Percentiles rank a stretch among this genome's conserved stretches.
These are phyloP conservation scores for Leucophenga montana DNA, from an alignment of 2,888 invertebrate species.

Conservation along the genomic window DNA sequence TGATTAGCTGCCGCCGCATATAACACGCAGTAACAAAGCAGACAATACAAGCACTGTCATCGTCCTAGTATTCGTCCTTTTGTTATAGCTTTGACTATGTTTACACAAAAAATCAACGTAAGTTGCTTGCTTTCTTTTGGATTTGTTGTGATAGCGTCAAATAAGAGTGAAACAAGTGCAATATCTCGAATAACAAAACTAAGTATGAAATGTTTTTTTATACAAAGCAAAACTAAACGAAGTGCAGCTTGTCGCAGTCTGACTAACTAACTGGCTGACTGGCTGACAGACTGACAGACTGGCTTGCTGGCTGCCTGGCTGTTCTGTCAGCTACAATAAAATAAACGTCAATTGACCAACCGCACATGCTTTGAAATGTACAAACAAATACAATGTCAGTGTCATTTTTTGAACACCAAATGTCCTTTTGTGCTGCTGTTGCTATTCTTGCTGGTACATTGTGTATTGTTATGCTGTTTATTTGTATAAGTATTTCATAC, in stretches of 20 bases:
- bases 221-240: slow-evolving; percentile 11
- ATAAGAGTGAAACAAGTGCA: background rate
- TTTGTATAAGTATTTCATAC: too few species aligned
- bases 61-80: background rate
- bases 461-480: slow-evolving; percentile 18
- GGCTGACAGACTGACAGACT: too few species aligned
- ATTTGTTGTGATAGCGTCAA: too few species aligned
- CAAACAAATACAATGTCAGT: slow-evolving; percentile 48
- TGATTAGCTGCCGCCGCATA: slow-evolving; percentile 18
- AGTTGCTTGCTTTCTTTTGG: slow-evolving; percentile 8
- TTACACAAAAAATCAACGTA: slow-evolving; percentile 31
- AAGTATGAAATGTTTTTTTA: slow-evolving; percentile 17
- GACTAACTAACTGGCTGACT: slow-evolving; percentile 5
- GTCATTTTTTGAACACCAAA: slow-evolving; percentile 35
- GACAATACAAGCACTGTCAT: slow-evolving; percentile 1
- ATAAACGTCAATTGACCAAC: slow-evolving; percentile 58
- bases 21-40: slow-evolving; percentile 5
- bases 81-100: slow-evolving; percentile 15
- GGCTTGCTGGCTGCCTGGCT: slow-evolving; percentile 10
- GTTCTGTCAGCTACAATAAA: slow-evolving; percentile 51
- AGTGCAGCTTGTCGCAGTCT: background rate
- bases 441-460: slow-evolving; percentile 1
- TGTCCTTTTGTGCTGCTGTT: background rate
- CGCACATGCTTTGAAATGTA: background rate
- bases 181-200: background rate